A percentile compares a stretch with the other conserved stretches of the same genome.
Evolutionary conservation across 2,113 vertebrate species (phyloP).

Genomic region (Ariopsis seemanni): DNA sequence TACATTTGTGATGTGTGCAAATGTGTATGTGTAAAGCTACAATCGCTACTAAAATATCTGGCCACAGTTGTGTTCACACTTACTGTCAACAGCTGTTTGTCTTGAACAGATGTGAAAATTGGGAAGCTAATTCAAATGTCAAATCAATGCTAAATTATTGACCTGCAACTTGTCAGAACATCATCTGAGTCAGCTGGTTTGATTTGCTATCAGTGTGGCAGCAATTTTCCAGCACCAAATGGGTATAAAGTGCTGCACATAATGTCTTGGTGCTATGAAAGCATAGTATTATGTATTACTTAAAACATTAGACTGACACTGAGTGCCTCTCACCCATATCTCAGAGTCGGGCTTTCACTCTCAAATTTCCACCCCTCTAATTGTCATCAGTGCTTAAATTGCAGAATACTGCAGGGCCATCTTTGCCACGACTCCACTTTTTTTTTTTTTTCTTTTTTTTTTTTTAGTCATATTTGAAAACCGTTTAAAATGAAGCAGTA

Average conservation of each 20-base stretch:
- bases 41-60: conserved; percentile 15
- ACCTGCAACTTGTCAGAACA: conserved; percentile 27
- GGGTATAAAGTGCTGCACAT: conserved; percentile 17
- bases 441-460: neutral
- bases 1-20: neutral
- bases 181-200: conserved; percentile 15
- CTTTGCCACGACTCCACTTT: neutral
- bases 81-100: conserved; percentile 52
- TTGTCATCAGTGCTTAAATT: conserved; percentile 35
- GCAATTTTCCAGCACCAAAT: conserved; percentile 11
- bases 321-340: neutral
- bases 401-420: neutral
- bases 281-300: conserved; percentile 21
- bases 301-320: neutral
- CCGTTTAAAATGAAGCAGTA: conserved; percentile 10
- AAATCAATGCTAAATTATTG: conserved; percentile 61
- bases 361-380: conserved; percentile 44
- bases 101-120: conserved; percentile 39
- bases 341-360: conserved; percentile 12
- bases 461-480: conserved; percentile 31
- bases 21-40: conserved; percentile 26
- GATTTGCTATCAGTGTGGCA: conserved; percentile 15
- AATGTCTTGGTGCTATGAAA: conserved; percentile 5
- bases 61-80: conserved; percentile 12
- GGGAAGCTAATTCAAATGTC: conserved; percentile 43